These are phyloP conservation scores for Morphnarchus princeps DNA, from an alignment of 2,113 vertebrate genomes.

Conservation along the genomic window DNA sequence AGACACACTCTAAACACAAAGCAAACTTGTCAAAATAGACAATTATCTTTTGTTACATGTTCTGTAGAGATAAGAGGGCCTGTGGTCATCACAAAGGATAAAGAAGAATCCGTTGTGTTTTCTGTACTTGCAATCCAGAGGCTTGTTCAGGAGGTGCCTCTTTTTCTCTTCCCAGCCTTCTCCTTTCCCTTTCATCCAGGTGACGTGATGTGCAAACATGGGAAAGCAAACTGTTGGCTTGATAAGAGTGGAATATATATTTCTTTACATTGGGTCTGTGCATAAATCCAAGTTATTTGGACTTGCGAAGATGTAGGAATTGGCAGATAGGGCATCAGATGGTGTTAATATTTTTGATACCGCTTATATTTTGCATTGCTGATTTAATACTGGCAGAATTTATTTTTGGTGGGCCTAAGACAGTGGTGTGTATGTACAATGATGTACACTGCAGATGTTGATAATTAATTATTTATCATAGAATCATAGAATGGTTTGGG, in stretches of 20 bases:
- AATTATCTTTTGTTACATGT: neutral
- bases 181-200: neutral
- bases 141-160: neutral
- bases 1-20: neutral
- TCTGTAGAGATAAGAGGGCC: neutral
- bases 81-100: rapidly evolving
- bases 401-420: neutral
- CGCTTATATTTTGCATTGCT: neutral
- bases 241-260: neutral
- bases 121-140: neutral
- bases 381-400: neutral
- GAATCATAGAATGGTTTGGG: too few relatives aligned
- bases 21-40: neutral
- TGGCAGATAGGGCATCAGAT: neutral
- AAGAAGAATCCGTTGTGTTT: neutral
- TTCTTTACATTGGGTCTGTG: neutral
- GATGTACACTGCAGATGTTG: neutral
- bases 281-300: neutral
- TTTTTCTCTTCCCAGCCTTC: neutral
- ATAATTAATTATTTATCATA: neutral
- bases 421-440: neutral
- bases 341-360: neutral
- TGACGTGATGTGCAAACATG: rapidly evolving
- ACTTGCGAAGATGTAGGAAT: neutral
- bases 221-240: neutral